Evolutionary conservation across 2,113 vertebrate species (phyloP).

Genomic region (Stictonetta naevosa): DNA sequence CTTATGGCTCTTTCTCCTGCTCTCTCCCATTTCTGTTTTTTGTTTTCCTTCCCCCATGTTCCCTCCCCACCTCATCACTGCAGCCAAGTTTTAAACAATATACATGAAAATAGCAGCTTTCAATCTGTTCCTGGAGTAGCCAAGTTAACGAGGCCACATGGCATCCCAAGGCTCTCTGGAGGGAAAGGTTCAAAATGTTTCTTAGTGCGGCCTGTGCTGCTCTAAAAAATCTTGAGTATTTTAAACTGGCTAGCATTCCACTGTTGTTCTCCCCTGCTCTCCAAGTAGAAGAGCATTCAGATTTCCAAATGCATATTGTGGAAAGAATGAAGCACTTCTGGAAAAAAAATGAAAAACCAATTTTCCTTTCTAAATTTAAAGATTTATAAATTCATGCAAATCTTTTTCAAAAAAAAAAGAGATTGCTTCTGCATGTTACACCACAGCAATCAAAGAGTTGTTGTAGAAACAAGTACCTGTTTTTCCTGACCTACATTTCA

Average conservation of each 20-base stretch:
- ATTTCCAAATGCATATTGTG: not conserved
- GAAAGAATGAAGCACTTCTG: conserved; percentile 28
- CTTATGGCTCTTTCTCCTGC: not conserved
- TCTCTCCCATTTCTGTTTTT: not conserved
- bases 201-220: not conserved
- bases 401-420: not conserved
- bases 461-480: conserved; percentile 48
- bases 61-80: not conserved
- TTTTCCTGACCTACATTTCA: conserved; percentile 56
- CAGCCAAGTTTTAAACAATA: conserved; percentile 46
- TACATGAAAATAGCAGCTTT: conserved; percentile 26
- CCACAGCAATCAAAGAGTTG: not conserved
- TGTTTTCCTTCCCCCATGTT: not conserved
- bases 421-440: not conserved
- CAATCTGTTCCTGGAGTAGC: conserved; percentile 20
- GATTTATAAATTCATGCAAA: not conserved
- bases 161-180: not conserved
- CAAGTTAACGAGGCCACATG: conserved; percentile 17
- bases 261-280: not conserved
- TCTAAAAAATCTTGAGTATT: conserved; percentile 15
- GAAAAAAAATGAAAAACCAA: not conserved
- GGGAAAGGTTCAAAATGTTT: not conserved
- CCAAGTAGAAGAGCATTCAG: not conserved
- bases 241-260: not conserved
- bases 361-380: not conserved